phyloP scores from a whole-genome alignment of 2,888 invertebrate genomes.

The Sinhomidia bicolor region DNA sequence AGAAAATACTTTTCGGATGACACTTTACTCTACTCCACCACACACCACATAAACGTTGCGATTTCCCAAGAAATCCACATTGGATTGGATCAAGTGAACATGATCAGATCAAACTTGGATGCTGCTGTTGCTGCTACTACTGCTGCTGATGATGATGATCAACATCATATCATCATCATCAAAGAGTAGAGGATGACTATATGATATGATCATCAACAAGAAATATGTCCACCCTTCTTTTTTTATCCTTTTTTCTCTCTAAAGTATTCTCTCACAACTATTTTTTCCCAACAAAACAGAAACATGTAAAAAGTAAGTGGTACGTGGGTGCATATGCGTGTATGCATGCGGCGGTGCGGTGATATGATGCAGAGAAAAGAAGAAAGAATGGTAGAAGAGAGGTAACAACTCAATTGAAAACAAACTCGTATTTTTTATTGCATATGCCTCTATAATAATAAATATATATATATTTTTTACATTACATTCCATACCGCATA shows the following conservation, averaged over 20 bases:
- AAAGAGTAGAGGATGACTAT: conserved; percentile 46
- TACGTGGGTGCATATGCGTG: conserved; percentile 57
- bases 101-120: background rate
- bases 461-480: background rate
- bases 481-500: too few species aligned
- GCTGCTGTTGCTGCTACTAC: too few species aligned
- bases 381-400: conserved; percentile 7
- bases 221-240: conserved; percentile 68
- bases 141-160: background rate
- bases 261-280: conserved; percentile 9
- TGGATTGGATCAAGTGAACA: background rate
- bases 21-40: background rate
- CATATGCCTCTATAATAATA: background rate
- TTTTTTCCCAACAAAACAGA: background rate
- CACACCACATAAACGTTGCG: background rate
- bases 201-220: conserved; percentile 56
- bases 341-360: background rate
- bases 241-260: background rate
- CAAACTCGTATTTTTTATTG: background rate
- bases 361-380: conserved; percentile 13
- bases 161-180: conserved; percentile 49
- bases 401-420: background rate
- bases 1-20: conserved; percentile 4
- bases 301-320: conserved; percentile 35
- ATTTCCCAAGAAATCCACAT: conserved; percentile 18